Evolutionary conservation across 2,113 vertebrate genomes (phyloP).

Genomic region (Pseudopodoces humilis): DNA sequence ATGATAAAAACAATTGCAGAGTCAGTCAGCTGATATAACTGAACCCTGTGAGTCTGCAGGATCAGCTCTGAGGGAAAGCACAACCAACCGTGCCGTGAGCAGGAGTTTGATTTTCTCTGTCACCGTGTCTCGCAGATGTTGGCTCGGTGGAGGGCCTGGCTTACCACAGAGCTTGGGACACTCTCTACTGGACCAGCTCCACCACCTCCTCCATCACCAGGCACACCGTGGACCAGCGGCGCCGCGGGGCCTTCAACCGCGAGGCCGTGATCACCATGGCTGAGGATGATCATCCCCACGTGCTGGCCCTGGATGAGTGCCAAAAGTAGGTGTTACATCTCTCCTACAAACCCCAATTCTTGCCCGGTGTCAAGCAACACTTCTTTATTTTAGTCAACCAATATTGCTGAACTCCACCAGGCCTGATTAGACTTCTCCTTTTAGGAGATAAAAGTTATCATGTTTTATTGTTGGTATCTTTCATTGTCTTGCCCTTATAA

Average conservation of each 20-base stretch:
- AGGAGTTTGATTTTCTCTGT: background rate
- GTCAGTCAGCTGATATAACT: background rate
- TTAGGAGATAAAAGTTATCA: background rate
- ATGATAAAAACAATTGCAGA: fast-evolving
- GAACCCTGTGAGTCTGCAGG: background rate
- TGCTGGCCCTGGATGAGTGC: constrained; percentile 91
- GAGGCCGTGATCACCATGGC: constrained; percentile 91
- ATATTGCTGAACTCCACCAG: background rate
- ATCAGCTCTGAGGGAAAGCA: background rate
- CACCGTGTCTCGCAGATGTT: constrained; percentile 79
- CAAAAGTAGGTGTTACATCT: constrained; percentile 80
- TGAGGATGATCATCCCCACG: constrained; percentile 95
- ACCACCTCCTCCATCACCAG: constrained; percentile 93
- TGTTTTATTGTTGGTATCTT: fast-evolving
- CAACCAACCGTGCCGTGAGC: background rate
- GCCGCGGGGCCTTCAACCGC: constrained; percentile 80
- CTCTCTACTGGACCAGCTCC: constrained; percentile 96
- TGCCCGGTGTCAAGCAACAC: too few relatives aligned
- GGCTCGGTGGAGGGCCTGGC: constrained; percentile 96
- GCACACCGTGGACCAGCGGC: constrained; percentile 87
- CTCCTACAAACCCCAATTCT: background rate
- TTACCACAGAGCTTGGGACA: constrained; percentile 94
- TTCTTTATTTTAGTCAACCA: background rate
- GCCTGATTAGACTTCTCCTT: fast-evolving
- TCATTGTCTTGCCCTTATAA: background rate